These are phyloP conservation scores for Batillaria attramentaria DNA, from an alignment of 1,140 invertebrate genomes.

Conservation along the genomic window DNA sequence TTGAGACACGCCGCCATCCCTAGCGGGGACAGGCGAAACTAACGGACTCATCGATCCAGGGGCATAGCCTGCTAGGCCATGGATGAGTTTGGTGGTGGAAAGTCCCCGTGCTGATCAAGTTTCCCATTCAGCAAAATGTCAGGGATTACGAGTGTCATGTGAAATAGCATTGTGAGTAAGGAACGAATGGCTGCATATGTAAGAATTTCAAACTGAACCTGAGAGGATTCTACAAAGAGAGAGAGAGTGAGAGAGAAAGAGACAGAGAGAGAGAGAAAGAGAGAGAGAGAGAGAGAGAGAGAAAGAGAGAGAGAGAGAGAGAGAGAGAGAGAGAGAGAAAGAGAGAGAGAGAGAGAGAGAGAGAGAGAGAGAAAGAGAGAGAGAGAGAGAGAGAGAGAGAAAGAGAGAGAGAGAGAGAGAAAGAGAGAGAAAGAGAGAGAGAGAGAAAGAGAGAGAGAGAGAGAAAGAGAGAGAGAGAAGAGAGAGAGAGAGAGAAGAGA, in stretches of 20 bases:
- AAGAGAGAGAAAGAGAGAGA: background rate
- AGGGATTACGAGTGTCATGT: too few relatives aligned
- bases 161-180: too few relatives aligned
- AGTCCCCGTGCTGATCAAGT: too few relatives aligned
- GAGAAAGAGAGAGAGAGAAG: background rate
- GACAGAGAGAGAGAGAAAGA: background rate
- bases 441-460: background rate
- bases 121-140: too few relatives aligned
- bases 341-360: constrained; percentile 17
- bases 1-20: background rate
- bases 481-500: background rate
- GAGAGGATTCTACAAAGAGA: too few relatives aligned
- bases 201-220: too few relatives aligned
- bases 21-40: background rate
- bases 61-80: constrained; percentile 6
- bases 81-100: too few relatives aligned
- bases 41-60: background rate
- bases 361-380: constrained; percentile 13
- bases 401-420: background rate
- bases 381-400: background rate
- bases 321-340: constrained; percentile 6
- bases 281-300: constrained; percentile 9
- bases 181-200: too few relatives aligned
- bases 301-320: background rate
- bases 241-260: background rate